Evolutionary conservation across 2,888 invertebrate genomes (phyloP), one percentile per base, ranked within the genome.

Genomic region (Balanococcus diminutus): DNA sequence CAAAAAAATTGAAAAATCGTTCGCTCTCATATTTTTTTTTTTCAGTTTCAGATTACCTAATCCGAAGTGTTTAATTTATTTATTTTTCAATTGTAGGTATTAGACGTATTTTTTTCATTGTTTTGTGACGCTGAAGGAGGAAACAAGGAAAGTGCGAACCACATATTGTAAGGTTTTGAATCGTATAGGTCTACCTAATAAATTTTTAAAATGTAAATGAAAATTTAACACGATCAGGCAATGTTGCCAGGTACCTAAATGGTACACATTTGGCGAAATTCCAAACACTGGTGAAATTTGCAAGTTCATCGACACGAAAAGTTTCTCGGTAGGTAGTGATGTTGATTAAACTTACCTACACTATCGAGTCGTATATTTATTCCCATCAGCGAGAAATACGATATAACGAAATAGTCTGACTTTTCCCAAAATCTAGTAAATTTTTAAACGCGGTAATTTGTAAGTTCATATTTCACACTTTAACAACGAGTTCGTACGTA

Each of bases 361-460:
- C 22, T 22, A 9, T 56, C 56, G 19, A 22, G 56, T 56, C 22
- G 56, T 22, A 22, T 46, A 16, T n/a, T n/a, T n/a, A n/a, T n/a
- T n/a, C 36, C 36, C 4, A 36, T 8, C 36, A 8, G 9, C 22
- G 22, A 19, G 6, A 56, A 22, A 28, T 16, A 9, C 67, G 67
- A 67, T n/a, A n/a, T n/a, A n/a, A 19, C 56, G 67, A n/a, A n/a
- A n/a, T n/a, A n/a, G n/a, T n/a, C n/a, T 16, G 67, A n/a, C n/a
- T 67, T 67, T 67, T 67, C 28, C 28, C 67, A 67, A 67, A 67
- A 67, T 67, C 28, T 67, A 67, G 28, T 28, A 31, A 67, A 79
- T 79, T 36, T 79, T 79, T 79, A 79, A 79, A 79, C 75, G 36
- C 75, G 75, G 75, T 79, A 79, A 79, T 79, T 79, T 79, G 75